Evolutionary conservation across 2,888 invertebrate genomes (phyloP), one percentile per base, ranked within the genome.

Genomic region (Euplagia quadripunctaria): DNA sequence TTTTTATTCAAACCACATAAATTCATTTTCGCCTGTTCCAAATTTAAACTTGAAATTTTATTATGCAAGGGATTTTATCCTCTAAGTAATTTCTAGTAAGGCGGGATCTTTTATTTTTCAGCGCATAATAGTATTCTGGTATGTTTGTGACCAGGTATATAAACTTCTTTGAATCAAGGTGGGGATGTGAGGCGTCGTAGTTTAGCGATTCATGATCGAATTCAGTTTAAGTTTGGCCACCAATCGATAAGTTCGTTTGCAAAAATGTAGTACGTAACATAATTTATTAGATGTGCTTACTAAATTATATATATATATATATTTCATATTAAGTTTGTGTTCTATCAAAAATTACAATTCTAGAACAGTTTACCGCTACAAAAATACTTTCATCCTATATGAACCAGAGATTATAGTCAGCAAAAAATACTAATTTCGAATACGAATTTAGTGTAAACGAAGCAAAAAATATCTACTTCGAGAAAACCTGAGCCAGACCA

Each of bases 171-270:
- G 46, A 68, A 75, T 72, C 68, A 69, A 73, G 79, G 87, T 82
- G 86, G 89, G 85, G 84, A 84, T 81, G 74, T 82, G 77, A 86
- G 81, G 80, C 68, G 79, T 83, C 75, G 68, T 81, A 78, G 79
- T 79, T 83, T 80, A 76, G 85, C 75, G 42, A 72, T 58, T 66
- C 12, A 43, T 66, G 74, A 79, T 82, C 76, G 76, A 78, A 79
- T 79, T 82, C 70, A 82, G 78, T 80, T 80, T 70, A 67, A 80
- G 73, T 82, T 79, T 77, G 76, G 79, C 81, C 71, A 79, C 79
- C 78, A 74, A 82, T 86, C 85, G 77, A 84, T 82, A 79, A 63
- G 68, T 52, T 71, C 55, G 63, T 51, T 71, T 75, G 52, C 66
- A 64, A 82, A 81, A 77, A 76, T 76, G 74, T 73, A 71, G 72